Evolutionary conservation across 2,113 vertebrate species (phyloP).

Genomic region (Spea multiplicata): DNA sequence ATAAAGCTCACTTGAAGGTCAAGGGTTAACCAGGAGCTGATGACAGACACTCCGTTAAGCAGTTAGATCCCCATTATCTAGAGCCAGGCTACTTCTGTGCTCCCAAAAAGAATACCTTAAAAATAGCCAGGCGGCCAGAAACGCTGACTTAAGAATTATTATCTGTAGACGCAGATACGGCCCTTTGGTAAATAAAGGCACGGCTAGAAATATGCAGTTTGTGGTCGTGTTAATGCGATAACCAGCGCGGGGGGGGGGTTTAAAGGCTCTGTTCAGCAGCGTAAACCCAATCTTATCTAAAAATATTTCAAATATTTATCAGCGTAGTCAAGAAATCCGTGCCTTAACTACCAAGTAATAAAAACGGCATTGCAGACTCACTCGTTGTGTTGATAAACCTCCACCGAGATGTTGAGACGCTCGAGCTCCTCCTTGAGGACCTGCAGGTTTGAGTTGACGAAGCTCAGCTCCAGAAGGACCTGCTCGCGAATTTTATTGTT

Average conservation of each 20-base stretch:
- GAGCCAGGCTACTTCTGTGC: not conserved
- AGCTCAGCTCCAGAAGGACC: conserved; percentile 88
- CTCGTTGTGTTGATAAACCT: conserved; percentile 89
- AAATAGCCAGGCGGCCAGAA: conserved; percentile 11
- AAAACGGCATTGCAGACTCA: conserved; percentile 64
- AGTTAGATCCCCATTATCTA: not conserved
- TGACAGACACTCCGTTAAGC: not conserved
- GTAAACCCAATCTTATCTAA: too few species aligned
- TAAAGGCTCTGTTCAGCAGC: too few species aligned
- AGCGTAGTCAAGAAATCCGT: too few species aligned
- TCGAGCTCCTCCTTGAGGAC: conserved; percentile 91
- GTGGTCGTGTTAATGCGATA: too few species aligned
- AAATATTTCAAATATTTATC: too few species aligned
- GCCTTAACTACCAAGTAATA: too few species aligned
- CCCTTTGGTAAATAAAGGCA: conserved; percentile 28
- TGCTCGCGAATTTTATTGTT: conserved; percentile 94
- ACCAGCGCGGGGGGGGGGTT: too few species aligned
- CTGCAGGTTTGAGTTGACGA: conserved; percentile 91
- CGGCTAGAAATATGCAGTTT: not conserved
- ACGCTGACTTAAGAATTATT: not conserved
- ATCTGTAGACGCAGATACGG: conserved; percentile 12
- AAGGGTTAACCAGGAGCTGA: not conserved
- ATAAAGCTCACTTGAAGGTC: not conserved
- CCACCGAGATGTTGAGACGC: conserved; percentile 92
- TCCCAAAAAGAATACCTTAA: not conserved